Conservation (phyloP, 2,888 invertebrate genomes). For the Ormyrus labotus region DNA sequence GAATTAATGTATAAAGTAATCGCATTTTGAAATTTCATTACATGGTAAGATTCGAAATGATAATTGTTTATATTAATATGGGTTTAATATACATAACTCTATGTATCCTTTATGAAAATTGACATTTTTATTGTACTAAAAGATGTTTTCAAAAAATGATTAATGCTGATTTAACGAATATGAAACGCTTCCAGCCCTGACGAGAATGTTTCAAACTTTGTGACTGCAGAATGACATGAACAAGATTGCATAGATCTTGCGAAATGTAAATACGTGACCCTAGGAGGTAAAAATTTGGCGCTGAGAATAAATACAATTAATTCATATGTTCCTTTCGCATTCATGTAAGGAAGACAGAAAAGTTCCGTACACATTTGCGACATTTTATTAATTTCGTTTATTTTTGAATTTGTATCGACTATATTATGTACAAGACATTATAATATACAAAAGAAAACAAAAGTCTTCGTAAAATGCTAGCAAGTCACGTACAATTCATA, state of each 20-base stretch:
- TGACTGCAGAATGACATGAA: neutral
- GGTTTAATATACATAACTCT: too few species aligned
- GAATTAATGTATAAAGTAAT: too few species aligned
- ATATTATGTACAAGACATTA: slow-evolving; percentile 46
- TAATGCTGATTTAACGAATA: too few species aligned
- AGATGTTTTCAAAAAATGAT: neutral
- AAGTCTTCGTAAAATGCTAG: slow-evolving; percentile 21
- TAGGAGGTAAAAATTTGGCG: neutral
- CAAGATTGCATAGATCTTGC: neutral
- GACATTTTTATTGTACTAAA: too few species aligned
- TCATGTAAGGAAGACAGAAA: slow-evolving; percentile 14
- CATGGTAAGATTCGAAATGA: too few species aligned
- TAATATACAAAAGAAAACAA: slow-evolving; percentile 39
- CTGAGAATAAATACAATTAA: slow-evolving; percentile 4
- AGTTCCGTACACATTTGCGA: slow-evolving; percentile 3
- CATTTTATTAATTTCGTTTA: slow-evolving; percentile 43
- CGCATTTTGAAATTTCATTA: too few species aligned
- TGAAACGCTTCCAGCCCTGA: slow-evolving; percentile 20
- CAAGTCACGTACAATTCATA: slow-evolving; percentile 34
- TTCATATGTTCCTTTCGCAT: slow-evolving; percentile 36
- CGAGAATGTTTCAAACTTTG: slow-evolving; percentile 3
- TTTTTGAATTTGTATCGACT: slow-evolving; percentile 41
- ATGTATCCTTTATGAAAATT: too few species aligned
- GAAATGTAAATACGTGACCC: slow-evolving; percentile 43
- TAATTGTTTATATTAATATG: too few species aligned